These are phyloP conservation scores for Gymnocephalus cernua DNA, from an alignment of 2,113 vertebrate genomes.

Conservation along the genomic window DNA sequence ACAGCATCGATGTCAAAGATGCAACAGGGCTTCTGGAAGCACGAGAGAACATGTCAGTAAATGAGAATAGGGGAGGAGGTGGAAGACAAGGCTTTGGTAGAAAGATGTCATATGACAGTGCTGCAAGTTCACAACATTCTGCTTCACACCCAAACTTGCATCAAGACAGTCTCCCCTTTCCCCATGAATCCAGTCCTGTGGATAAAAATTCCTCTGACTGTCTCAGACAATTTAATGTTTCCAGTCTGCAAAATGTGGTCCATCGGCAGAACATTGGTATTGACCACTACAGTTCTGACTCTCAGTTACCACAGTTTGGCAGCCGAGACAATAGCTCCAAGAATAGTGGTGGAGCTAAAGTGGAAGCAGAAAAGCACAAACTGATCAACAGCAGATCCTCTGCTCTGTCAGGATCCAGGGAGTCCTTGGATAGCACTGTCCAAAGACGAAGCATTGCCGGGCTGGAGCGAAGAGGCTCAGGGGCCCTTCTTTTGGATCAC, in stretches of 20 bases:
- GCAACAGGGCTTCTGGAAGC: conserved; percentile 80
- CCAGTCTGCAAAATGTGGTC: conserved; percentile 87
- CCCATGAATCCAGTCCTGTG: conserved; percentile 43
- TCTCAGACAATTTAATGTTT: conserved; percentile 83
- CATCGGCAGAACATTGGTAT: conserved; percentile 86
- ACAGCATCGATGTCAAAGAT: conserved; percentile 89
- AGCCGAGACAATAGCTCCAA: conserved; percentile 65
- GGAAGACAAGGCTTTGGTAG: conserved; percentile 72
- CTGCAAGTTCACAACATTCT: conserved; percentile 72
- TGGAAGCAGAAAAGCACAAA: conserved; percentile 84
- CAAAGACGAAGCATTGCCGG: conserved; percentile 76
- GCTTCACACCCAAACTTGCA: conserved; percentile 81
- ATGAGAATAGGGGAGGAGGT: conserved; percentile 35
- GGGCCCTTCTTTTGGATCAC: conserved; percentile 84
- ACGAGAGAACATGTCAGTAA: conserved; percentile 74
- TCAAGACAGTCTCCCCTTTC: conserved; percentile 65
- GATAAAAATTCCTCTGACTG: conserved; percentile 80
- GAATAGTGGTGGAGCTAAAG: conserved; percentile 40
- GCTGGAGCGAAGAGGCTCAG: conserved; percentile 85
- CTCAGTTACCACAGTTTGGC: conserved; percentile 84
- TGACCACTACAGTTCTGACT: conserved; percentile 90
- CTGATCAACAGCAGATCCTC: conserved; percentile 82
- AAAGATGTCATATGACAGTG: conserved; percentile 87
- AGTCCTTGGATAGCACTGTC: conserved; percentile 81
- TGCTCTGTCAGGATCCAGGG: conserved; percentile 83